Evolutionary conservation across 2,797 vertebrate genomes (phyloP).

Genomic region (Sciaenops ocellatus): DNA sequence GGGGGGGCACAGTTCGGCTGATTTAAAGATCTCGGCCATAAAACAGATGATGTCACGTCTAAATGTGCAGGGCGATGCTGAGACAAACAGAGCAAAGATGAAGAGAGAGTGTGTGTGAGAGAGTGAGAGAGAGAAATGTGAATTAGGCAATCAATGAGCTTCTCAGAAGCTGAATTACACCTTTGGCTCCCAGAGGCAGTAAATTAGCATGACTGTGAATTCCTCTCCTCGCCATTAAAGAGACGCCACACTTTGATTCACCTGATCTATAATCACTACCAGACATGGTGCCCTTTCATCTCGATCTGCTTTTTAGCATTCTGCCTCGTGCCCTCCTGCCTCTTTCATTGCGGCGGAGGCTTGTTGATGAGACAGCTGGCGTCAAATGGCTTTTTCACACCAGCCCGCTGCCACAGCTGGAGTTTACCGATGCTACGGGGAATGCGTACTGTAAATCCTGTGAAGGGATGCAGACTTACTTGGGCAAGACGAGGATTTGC

Average conservation of each 20-base stretch:
- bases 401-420: slow-evolving; percentile 54
- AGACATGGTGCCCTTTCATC: slow-evolving; percentile 67
- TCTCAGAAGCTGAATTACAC: slow-evolving; percentile 71
- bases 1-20: background rate
- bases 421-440: slow-evolving; percentile 28
- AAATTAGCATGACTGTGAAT: slow-evolving; percentile 71
- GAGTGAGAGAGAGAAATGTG: slow-evolving; percentile 25
- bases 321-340: slow-evolving; percentile 55
- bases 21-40: slow-evolving; percentile 59
- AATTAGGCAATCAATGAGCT: slow-evolving; percentile 72
- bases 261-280: slow-evolving; percentile 73
- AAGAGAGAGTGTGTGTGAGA: slow-evolving; percentile 17
- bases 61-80: slow-evolving; percentile 56
- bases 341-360: slow-evolving; percentile 49
- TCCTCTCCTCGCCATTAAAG: slow-evolving; percentile 62
- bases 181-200: slow-evolving; percentile 63
- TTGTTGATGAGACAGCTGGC: slow-evolving; percentile 69
- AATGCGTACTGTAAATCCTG: slow-evolving; percentile 9
- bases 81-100: slow-evolving; percentile 27
- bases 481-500: slow-evolving; percentile 95
- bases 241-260: slow-evolving; percentile 71
- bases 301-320: slow-evolving; percentile 58
- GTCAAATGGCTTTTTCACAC: slow-evolving; percentile 67
- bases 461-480: slow-evolving; percentile 88
- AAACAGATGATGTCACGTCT: slow-evolving; percentile 71